These are phyloP conservation scores for Gadus macrocephalus DNA, from an alignment of 2,113 vertebrate species.

Conservation along the genomic window DNA sequence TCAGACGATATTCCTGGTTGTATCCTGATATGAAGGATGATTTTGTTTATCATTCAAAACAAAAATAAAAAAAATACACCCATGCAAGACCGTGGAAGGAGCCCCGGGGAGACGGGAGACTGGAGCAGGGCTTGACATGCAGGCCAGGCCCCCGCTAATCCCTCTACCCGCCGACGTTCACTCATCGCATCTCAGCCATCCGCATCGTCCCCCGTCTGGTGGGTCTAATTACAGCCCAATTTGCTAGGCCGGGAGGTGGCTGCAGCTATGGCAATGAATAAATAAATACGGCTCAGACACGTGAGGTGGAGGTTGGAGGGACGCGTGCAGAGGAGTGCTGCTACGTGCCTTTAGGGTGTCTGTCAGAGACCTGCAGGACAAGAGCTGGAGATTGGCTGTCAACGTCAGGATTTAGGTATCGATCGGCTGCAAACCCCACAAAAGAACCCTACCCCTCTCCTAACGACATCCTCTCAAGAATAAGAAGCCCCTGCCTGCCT, in stretches of 20 bases:
- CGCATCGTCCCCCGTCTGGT: conserved; percentile 2
- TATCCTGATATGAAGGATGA: no score
- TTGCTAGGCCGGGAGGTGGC: conserved; percentile 24
- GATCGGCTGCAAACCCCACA: neutral
- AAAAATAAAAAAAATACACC: no score
- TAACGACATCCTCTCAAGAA: conserved; percentile 13
- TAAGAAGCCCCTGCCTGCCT: conserved; percentile 24
- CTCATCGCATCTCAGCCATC: conserved; percentile 29
- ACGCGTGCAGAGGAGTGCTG: conserved; percentile 21
- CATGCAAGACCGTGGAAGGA: no score
- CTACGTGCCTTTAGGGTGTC: conserved; percentile 24
- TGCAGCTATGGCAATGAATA: conserved; percentile 65
- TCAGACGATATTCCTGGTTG: no score
- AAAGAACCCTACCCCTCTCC: no score
- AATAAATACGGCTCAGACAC: conserved; percentile 63
- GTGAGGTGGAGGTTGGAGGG: conserved; percentile 23
- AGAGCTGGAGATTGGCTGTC: conserved; percentile 49
- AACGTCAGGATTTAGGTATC: conserved; percentile 48
- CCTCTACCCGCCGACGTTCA: conserved; percentile 20
- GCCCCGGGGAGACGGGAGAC: conserved; percentile 4
- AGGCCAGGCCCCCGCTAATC: conserved; percentile 24
- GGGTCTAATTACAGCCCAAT: conserved; percentile 3
- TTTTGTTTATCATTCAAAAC: no score
- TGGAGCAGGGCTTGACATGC: conserved; percentile 35
- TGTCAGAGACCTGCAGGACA: conserved; percentile 50